Evolutionary conservation across 1,140 invertebrate genomes (phyloP), one percentile per base, ranked within the genome.

Genomic region (Centruroides vittatus): DNA sequence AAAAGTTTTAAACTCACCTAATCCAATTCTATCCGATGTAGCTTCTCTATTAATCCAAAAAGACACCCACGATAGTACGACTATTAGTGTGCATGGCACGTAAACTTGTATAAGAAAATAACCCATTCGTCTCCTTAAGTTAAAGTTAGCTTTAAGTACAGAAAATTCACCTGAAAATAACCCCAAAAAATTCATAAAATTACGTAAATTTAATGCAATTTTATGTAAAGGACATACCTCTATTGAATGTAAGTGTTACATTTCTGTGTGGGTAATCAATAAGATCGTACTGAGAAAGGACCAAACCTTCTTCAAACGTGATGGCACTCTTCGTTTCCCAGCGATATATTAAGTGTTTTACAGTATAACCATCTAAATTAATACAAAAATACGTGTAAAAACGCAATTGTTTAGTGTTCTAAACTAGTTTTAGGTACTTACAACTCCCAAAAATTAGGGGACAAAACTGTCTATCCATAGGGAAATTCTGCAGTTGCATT

Each of bases 71-170:
- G 78, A 79, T 2, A 80, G 68, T 12, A 77, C 72, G 8, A 80
- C 78, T 47, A 68, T 67, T 4, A 68, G 57, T 46, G 61, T 66
- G 59, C 77, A 78, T 3, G 78, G 78, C 7, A 80, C 69, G 64
- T 79, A 80, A 51, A 78, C 77, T 68, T 80, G 77, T 41, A 80
- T 73, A 10, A 80, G 63, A 66, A 77, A 80, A 61, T 78, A 80
- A 9, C 77, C 78, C 53, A 78, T 69, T 58, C 76, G 74, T 23
- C 78, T 69, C 56, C 73, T 68, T 11, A 80, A 65, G 59, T 76
- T 75, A 61, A 79, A 78, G 58, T 75, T 74, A 3, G 77, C 74
- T 64, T 72, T 70, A n/a, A 79, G 65, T 47, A 76, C 70, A 8
- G 75, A 76, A 58, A 66, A 67, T 54, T 69, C 66, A n/a, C 65